phyloP scores from a whole-genome alignment of 2,888 invertebrate genomes.

The Trissoscelio sp. region DNA sequence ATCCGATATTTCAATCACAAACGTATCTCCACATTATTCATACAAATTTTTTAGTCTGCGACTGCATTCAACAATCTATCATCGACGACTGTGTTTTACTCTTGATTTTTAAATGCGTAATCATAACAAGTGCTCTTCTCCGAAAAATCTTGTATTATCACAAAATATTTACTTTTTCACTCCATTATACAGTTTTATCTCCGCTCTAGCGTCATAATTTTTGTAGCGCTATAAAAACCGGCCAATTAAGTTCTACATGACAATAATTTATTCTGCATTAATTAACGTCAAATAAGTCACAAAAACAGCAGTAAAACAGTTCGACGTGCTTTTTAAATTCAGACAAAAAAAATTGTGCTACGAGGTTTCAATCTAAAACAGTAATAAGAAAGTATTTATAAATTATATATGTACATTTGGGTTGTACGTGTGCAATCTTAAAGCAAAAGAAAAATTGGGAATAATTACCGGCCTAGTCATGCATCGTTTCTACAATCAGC shows the following conservation, averaged over 20 bases:
- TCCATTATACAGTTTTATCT: background rate
- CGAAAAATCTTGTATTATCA: slow-evolving; percentile 42
- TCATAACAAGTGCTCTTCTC: slow-evolving; percentile 42
- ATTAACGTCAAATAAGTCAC: slow-evolving; percentile 54
- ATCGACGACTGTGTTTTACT: slow-evolving; percentile 18
- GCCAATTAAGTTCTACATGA: slow-evolving; percentile 34
- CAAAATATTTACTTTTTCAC: slow-evolving; percentile 59
- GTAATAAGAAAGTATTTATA: background rate
- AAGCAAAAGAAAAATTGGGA: slow-evolving; percentile 53
- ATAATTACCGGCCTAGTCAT: slow-evolving; percentile 58
- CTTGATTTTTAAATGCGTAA: slow-evolving; percentile 44
- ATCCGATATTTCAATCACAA: slow-evolving; percentile 18
- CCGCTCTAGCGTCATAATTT: slow-evolving; percentile 2
- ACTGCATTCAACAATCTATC: slow-evolving; percentile 23
- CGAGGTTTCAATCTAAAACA: too few relatives aligned
- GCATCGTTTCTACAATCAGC: slow-evolving; percentile 52
- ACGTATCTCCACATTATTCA: slow-evolving; percentile 24
- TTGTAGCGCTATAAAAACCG: slow-evolving; percentile 7
- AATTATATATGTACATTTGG: background rate
- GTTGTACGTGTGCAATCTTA: slow-evolving; percentile 36
- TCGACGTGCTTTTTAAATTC: background rate
- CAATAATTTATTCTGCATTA: slow-evolving; percentile 54
- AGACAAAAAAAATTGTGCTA: slow-evolving; percentile 19
- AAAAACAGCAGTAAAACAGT: slow-evolving; percentile 37
- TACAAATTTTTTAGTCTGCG: slow-evolving; percentile 9